phyloP scores from a whole-genome alignment of 2,797 vertebrate species.

The Galaxias olidus region DNA sequence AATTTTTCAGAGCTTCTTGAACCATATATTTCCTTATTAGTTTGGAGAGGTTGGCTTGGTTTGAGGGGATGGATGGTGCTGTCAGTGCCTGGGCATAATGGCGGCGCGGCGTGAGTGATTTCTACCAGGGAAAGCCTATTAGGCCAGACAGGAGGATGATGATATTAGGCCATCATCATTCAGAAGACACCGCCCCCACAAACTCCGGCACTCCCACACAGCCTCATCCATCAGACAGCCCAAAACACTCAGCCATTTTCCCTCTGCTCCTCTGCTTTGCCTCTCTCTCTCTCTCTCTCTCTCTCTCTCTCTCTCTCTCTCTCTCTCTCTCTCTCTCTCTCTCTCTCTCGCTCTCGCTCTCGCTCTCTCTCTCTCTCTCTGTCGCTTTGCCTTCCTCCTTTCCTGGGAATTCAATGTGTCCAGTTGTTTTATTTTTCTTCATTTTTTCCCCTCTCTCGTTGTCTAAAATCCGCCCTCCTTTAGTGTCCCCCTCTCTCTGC shows the following conservation, averaged over 20 bases:
- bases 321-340: not conserved
- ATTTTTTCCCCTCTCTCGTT: conserved; percentile 16
- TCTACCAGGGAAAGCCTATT: conserved; percentile 99
- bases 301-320: conserved; percentile 1
- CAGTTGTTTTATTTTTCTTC: conserved; percentile 3
- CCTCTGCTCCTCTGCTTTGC: conserved; percentile 43
- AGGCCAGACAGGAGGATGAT: conserved; percentile 99
- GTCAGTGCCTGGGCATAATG: conserved; percentile 97
- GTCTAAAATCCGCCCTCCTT: conserved; percentile 9
- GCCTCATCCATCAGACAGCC: conserved; percentile 95
- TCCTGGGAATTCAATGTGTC: conserved; percentile 20
- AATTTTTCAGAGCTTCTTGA: conserved; percentile 98
- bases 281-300: conserved; percentile 40
- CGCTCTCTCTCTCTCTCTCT: conserved; percentile 24
- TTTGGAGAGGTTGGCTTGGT: conserved; percentile 93
- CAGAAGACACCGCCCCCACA: conserved; percentile 84
- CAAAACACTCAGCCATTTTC: conserved; percentile 82
- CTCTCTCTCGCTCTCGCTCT: not conserved
- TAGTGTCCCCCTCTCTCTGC: conserved; percentile 10
- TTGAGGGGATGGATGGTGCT: conserved; percentile 97
- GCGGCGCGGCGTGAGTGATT: conserved; percentile 99
- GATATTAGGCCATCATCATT: conserved; percentile 99
- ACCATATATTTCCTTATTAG: conserved; percentile 99
- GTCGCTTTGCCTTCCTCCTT: conserved; percentile 8
- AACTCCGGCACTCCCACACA: conserved; percentile 53